A percentile compares a stretch with the other conserved stretches of the same genome.
phyloP scores from a whole-genome alignment of 2,113 vertebrate genomes.

The Muntiacus muntjak region DNA sequence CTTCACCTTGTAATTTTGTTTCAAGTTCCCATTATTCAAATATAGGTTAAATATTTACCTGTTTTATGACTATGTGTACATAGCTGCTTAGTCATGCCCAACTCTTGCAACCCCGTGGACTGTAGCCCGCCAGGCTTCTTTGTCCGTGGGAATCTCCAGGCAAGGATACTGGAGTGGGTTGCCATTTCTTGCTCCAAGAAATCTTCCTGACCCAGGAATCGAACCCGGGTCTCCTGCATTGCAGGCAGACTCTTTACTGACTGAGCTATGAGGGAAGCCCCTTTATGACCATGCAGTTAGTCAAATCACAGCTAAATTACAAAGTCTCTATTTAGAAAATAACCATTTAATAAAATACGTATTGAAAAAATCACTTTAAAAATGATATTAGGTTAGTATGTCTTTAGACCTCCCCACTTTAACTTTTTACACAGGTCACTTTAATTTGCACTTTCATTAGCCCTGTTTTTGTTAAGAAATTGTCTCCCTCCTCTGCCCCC shows the following conservation, averaged over 20 bases:
- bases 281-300: background rate
- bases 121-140: background rate
- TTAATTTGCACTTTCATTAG: background rate
- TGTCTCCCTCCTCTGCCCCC: background rate
- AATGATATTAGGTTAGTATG: background rate
- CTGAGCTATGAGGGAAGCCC: background rate
- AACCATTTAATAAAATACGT: background rate
- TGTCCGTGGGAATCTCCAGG: background rate
- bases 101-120: background rate
- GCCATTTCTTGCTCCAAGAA: background rate
- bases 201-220: background rate
- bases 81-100: background rate
- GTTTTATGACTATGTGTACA: background rate
- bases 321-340: background rate
- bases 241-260: background rate
- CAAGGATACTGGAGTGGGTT: background rate
- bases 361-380: background rate
- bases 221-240: accelerated
- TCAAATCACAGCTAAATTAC: background rate
- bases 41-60: background rate
- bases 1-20: conserved; percentile 14
- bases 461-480: background rate
- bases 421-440: background rate
- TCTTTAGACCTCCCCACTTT: background rate
- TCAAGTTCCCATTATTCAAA: background rate